Base-by-base conservation (phyloP, 2,113 vertebrate species). In the Podarcis cretensis region DNA sequence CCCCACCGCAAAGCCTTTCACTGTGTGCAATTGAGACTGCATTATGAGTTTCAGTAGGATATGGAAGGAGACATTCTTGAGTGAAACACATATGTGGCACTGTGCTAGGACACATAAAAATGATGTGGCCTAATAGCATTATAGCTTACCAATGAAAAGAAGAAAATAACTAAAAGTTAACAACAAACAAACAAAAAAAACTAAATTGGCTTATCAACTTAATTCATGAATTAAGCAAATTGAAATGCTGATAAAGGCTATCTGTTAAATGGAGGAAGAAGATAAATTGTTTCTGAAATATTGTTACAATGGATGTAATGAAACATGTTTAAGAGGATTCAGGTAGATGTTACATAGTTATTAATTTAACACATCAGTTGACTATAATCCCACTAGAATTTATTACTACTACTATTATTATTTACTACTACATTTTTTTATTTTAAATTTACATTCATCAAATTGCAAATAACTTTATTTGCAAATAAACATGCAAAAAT, bases 251-350 rank as follows among this genome's bases (percentile, higher is more conserved):
- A 0, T 89, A 81, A 78, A 48, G 57, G 18, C n/a, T 80, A 30
- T 40, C 4, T 0, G 32, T 90, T 35, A 32, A 83, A 66, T 87
- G 30, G 0, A 3, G 0, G 9, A 5, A 1, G 3, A 80, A 4
- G 76, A 91, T 86, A 93, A 91, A 81, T 27, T 85, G 25, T 74
- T 94, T 89, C 48, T 87, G n/a, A 90, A 94, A 84, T 35, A 0
- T 6, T 85, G 8, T 87, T 76, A 8, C 16, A n/a, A 88, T n/a
- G 86, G n/a, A 85, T 86, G 89, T 13, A 59, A 91, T 87, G 81
- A 59, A 2, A 2, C 1, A 48, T 2, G 16, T 35, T 35, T 35
- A 35, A 35, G 35, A 35, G 2, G 35, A 35, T 35, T 35, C 35
- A 35, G 35, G 35, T 3, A 6, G 84, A 57, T 81, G 6, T 27